Conservation (phyloP, 2,113 vertebrate species). For the Thymallus thymallus region DNA sequence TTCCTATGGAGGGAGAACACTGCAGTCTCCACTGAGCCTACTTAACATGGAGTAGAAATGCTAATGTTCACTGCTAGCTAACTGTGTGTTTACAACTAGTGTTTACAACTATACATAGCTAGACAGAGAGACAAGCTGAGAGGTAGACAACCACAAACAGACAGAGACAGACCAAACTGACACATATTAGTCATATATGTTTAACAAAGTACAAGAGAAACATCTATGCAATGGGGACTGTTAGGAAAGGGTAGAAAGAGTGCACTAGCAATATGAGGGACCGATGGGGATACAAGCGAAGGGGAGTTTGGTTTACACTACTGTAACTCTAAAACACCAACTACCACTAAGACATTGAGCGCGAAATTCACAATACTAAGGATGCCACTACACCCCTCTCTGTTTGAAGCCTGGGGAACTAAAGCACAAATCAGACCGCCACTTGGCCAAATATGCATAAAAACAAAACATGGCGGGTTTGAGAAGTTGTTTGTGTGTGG, state of each 20-base stretch:
- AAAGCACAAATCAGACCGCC: not conserved
- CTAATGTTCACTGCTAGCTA: not conserved
- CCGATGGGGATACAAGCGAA: no score
- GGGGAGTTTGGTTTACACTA: no score
- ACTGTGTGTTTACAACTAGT: no score
- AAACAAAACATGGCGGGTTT: not conserved
- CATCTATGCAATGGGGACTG: no score
- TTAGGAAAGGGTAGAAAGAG: no score
- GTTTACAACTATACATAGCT: no score
- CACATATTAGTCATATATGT: no score
- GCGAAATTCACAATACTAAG: not conserved
- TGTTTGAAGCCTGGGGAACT: not conserved
- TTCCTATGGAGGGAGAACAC: slow-evolving; percentile 27
- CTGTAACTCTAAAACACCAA: not conserved
- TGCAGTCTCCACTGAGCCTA: slow-evolving; percentile 1
- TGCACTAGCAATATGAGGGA: no score
- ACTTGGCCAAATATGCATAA: not conserved
- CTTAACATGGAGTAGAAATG: not conserved
- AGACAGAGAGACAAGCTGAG: no score
- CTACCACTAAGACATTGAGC: not conserved
- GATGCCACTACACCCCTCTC: not conserved
- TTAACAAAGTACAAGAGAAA: no score
- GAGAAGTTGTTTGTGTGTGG: not conserved
- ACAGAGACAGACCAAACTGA: no score
- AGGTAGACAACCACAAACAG: no score